These are phyloP conservation scores for Pampusana beccarii DNA, from an alignment of 2,113 vertebrate species.

Conservation along the genomic window DNA sequence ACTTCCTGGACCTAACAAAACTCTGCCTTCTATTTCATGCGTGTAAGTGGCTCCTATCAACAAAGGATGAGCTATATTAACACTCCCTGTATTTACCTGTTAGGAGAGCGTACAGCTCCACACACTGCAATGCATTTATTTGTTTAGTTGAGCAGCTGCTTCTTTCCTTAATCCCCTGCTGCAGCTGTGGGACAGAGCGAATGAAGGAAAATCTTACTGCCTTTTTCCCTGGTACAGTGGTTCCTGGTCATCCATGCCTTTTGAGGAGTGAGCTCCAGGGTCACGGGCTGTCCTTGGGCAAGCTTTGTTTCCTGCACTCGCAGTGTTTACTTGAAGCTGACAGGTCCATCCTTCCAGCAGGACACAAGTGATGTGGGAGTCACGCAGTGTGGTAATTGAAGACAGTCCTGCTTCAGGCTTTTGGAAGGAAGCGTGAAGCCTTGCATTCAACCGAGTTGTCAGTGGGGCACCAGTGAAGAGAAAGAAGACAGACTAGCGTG, in stretches of 20 bases:
- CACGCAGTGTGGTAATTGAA: background rate
- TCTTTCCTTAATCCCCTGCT: background rate
- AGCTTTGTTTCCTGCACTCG: background rate
- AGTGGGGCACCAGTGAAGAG: background rate
- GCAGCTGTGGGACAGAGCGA: background rate
- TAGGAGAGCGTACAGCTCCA: accelerated
- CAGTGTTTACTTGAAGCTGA: conserved; percentile 19
- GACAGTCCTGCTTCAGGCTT: background rate
- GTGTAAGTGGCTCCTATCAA: background rate
- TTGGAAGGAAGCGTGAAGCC: background rate
- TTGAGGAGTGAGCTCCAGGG: background rate
- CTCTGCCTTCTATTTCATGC: background rate
- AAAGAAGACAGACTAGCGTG: background rate
- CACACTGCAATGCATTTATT: background rate
- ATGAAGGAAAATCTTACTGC: background rate
- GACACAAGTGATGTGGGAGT: background rate
- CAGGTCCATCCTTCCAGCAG: background rate
- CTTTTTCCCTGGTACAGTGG: background rate
- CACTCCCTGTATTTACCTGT: accelerated
- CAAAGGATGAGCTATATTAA: background rate
- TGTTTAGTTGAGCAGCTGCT: background rate
- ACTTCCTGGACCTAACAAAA: background rate
- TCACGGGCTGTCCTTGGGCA: background rate
- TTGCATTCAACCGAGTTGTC: background rate
- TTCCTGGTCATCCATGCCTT: background rate